A percentile compares a stretch with the other conserved stretches of the same genome.
Evolutionary conservation across 2,113 vertebrate species (phyloP).

Genomic region (Cranoglanis bouderius): DNA sequence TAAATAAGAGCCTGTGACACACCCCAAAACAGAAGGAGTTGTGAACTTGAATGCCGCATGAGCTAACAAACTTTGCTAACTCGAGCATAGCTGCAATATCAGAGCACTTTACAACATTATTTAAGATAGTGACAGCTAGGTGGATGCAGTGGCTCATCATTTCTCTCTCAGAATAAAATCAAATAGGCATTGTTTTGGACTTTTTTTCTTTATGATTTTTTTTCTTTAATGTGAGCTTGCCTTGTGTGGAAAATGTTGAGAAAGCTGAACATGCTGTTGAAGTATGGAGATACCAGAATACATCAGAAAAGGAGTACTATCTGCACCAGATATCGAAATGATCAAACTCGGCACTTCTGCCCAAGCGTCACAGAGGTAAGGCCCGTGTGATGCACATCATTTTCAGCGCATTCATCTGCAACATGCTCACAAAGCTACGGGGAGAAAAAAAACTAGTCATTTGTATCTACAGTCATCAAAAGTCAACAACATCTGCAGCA

Average conservation of each 20-base stretch:
- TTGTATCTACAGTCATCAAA: conserved; percentile 64
- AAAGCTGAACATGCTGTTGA: background rate
- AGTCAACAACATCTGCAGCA: conserved; percentile 67
- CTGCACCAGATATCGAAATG: background rate
- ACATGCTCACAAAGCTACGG: background rate
- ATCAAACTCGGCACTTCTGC: background rate
- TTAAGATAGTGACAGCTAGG: background rate
- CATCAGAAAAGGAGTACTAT: background rate
- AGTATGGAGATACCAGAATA: background rate
- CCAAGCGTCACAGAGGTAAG: background rate
- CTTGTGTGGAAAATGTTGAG: background rate
- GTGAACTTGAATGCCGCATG: conserved; percentile 42
- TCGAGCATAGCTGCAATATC: background rate
- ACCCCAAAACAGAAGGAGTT: conserved; percentile 6
- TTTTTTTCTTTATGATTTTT: background rate
- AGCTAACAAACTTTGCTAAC: background rate
- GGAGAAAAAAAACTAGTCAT: conserved; percentile 5
- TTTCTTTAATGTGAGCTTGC: background rate
- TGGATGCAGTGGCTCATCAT: background rate
- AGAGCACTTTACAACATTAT: background rate
- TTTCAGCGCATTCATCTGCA: conserved; percentile 24
- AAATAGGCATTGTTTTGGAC: background rate
- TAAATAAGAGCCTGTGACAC: conserved; percentile 27
- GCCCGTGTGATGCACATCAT: background rate
- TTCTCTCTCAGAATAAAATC: background rate